phyloP scores from a whole-genome alignment of 2,113 vertebrate genomes.

The Mus spicilegus region DNA sequence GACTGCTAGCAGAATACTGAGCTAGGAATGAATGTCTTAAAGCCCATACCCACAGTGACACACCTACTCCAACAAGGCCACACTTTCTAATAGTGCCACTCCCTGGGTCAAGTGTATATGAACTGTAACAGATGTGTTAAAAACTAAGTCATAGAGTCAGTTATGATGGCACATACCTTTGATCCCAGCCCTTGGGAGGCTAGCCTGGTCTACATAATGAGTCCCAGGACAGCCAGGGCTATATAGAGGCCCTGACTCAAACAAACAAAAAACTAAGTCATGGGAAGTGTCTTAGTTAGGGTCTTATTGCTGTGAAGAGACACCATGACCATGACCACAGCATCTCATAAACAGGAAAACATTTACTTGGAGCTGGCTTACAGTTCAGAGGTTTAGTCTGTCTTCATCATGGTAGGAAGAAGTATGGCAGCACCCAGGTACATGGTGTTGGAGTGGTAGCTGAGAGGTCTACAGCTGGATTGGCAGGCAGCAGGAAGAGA shows the following conservation, averaged over 20 bases:
- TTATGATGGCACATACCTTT: not conserved
- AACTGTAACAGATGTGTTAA: not conserved
- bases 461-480: not conserved
- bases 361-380: not conserved
- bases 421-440: not conserved
- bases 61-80: too few relatives aligned
- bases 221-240: not conserved
- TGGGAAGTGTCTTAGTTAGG: not conserved
- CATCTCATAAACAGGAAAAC: not conserved
- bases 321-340: not conserved
- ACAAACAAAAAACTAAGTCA: constrained; percentile 3
- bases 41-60: too few relatives aligned
- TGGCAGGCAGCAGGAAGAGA: not conserved
- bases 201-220: not conserved
- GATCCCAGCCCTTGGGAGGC: not conserved
- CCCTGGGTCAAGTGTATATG: too few relatives aligned
- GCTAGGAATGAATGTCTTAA: too few relatives aligned
- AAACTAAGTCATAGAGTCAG: not conserved
- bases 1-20: too few relatives aligned
- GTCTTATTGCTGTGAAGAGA: not conserved
- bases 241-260: not conserved
- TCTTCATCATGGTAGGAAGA: not conserved
- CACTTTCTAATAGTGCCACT: too few relatives aligned
- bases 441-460: not conserved
- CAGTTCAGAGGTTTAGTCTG: not conserved